Evolutionary conservation across 2,888 invertebrate genomes (phyloP).

Genomic region (Microchrysa polita): DNA sequence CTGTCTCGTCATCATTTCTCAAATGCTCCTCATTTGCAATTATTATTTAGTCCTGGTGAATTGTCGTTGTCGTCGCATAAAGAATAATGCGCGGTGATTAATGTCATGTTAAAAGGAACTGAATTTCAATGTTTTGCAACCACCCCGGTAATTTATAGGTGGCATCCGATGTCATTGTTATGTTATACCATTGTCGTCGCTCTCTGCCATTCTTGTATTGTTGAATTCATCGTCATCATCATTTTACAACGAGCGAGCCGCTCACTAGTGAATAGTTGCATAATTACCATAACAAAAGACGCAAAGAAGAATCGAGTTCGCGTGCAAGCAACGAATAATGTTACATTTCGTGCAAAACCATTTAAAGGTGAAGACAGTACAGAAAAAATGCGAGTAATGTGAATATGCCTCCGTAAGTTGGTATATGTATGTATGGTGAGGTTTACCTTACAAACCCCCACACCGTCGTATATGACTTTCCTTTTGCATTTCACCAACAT

Average conservation of each 20-base stretch:
- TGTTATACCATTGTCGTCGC: slow-evolving; percentile 35
- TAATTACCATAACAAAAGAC: slow-evolving; percentile 50
- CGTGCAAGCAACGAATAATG: slow-evolving; percentile 47
- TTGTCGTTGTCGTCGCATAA: background rate
- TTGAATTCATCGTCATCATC: slow-evolving; percentile 24
- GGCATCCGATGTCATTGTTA: slow-evolving; percentile 37
- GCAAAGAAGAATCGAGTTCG: slow-evolving; percentile 30
- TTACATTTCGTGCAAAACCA: slow-evolving; percentile 45
- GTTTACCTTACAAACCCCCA: too few species aligned
- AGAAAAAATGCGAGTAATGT: slow-evolving; percentile 32
- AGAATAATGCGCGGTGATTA: slow-evolving; percentile 39
- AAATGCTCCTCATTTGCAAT: background rate
- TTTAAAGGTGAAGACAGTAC: slow-evolving; percentile 49
- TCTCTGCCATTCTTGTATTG: background rate
- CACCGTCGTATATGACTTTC: background rate
- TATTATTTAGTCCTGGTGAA: slow-evolving; percentile 1
- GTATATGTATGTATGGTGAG: too few species aligned
- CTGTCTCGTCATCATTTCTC: too few species aligned
- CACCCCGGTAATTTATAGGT: slow-evolving; percentile 40
- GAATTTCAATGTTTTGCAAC: slow-evolving; percentile 40
- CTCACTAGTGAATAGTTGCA: slow-evolving; percentile 21
- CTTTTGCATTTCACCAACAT: background rate
- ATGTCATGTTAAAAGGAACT: slow-evolving; percentile 35
- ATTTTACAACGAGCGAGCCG: slow-evolving; percentile 40
- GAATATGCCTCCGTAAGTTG: slow-evolving; percentile 10